Evolutionary conservation across 2,888 invertebrate species (phyloP), one percentile per base, ranked within the genome.

Genomic region (Drosophila lacicola): DNA sequence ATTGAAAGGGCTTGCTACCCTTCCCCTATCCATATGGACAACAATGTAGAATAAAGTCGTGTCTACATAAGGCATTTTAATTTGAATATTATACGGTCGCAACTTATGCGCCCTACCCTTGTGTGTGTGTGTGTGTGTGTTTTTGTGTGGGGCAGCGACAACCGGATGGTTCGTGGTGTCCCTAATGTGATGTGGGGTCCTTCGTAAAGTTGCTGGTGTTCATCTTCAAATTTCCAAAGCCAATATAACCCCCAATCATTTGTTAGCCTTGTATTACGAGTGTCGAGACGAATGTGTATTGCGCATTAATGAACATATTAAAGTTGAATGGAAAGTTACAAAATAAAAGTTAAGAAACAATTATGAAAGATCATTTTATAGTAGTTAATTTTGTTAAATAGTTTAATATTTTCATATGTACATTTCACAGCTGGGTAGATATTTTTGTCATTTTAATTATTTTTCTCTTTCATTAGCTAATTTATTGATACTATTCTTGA

Each of bases 31-130:
- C n/a, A 19, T 9, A 21, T 21, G 70, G 70, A 78, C 78, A 82
- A 80, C 85, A 88, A 79, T 85, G 86, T 86, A 76, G 75, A 80
- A 80, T 84, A 88, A 84, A 79, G 83, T 79, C 76, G 83, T 90
- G 90, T 80, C 90, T 83, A 90, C 90, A 86, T 80, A 90, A 90
- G 90, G 89, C 88, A 81, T 88, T 90, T 88, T 86, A 89, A 90
- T 89, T 89, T 89, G 88, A 89, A 89, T 90, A 90, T 89, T 89
- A 88, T 83, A 89, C 76, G 80, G 61, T 70, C 61, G 68, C 66
- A 77, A 72, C 70, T 72, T 70, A 78, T 51, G 21, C 46, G 58
- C 42, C 19, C 19, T 39, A 39, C 19, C 36, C 14, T 19, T 21
- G 4, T 13, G 60, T 6, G 25, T 5, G 19, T 49, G 37, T 51